Percentiles rank a stretch among this genome's conserved stretches.
Evolutionary conservation across 30 jellyfish, hydroid and myxozoan species (phyloP).

Genomic region (Mastigias papua): DNA sequence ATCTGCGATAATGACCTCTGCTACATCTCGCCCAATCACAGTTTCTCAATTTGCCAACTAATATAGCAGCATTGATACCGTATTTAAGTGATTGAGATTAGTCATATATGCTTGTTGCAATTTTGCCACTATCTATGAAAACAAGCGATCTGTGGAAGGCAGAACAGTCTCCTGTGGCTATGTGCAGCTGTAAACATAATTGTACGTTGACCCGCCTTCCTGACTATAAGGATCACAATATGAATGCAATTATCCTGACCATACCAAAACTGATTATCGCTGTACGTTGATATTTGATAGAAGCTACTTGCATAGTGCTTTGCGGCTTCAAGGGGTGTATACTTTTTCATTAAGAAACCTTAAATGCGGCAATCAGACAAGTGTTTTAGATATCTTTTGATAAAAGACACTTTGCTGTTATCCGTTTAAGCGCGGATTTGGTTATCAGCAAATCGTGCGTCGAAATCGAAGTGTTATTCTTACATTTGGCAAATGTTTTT

Average conservation of each 20-base stretch:
- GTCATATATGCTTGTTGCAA: conserved; percentile 1
- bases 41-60: conserved; percentile 3
- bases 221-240: conserved; percentile 23
- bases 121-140: conserved; percentile 10
- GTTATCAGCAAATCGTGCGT: conserved; percentile 55
- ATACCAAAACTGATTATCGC: conserved; percentile 61
- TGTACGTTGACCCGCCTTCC: conserved; percentile 37
- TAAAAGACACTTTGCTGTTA: conserved; percentile 46
- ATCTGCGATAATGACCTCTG: neutral
- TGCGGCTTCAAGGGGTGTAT: conserved; percentile 68
- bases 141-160: neutral
- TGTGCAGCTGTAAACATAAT: conserved; percentile 41
- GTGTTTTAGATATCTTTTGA: conserved; percentile 52
- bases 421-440: conserved; percentile 67
- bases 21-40: neutral
- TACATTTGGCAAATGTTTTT: conserved; percentile 61
- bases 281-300: conserved; percentile 44
- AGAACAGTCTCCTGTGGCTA: conserved; percentile 35
- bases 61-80: neutral
- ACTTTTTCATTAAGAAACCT: conserved; percentile 59
- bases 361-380: conserved; percentile 64
- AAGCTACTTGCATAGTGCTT: conserved; percentile 30
- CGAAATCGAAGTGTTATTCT: conserved; percentile 58
- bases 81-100: conserved; percentile 2
- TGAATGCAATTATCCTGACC: conserved; percentile 59